These are phyloP conservation scores for Podilymbus podiceps DNA, from an alignment of 2,113 vertebrate species.

Conservation along the genomic window DNA sequence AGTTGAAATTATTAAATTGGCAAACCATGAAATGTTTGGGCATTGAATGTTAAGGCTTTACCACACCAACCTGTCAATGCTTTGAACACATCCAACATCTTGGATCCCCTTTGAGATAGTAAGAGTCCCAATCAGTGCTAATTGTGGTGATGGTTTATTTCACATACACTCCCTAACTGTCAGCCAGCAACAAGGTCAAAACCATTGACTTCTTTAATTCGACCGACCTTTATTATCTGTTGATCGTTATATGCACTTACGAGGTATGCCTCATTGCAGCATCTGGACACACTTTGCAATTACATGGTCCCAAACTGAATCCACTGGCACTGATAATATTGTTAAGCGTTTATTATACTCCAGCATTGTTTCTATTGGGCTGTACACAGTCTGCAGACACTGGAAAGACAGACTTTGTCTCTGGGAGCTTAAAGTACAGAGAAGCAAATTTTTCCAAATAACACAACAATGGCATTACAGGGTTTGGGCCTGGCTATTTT, in stretches of 20 bases:
- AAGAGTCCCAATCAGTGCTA: not conserved
- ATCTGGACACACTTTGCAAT: slow-evolving; percentile 26
- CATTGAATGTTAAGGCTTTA: not conserved
- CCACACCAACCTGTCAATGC: not conserved
- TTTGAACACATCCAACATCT: not conserved
- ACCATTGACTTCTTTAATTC: not conserved
- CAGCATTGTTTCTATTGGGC: not conserved
- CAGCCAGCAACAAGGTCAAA: not conserved
- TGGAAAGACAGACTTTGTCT: not conserved
- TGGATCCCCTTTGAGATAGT: not conserved
- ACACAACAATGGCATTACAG: not conserved
- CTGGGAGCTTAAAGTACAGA: not conserved
- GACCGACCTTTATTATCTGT: not conserved
- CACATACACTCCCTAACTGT: not conserved
- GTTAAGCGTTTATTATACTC: not conserved
- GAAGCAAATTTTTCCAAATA: not conserved
- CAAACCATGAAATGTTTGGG: not conserved
- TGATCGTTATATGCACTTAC: not conserved
- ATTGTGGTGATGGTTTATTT: not conserved
- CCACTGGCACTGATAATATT: not conserved
- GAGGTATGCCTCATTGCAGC: not conserved
- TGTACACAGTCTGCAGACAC: not conserved
- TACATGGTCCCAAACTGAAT: not conserved
- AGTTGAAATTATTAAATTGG: not conserved
- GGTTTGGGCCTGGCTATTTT: not conserved